Evolutionary conservation across 2,888 invertebrate species (phyloP), one percentile per base, ranked within the genome.

Genomic region (Therioaphis trifolii): DNA sequence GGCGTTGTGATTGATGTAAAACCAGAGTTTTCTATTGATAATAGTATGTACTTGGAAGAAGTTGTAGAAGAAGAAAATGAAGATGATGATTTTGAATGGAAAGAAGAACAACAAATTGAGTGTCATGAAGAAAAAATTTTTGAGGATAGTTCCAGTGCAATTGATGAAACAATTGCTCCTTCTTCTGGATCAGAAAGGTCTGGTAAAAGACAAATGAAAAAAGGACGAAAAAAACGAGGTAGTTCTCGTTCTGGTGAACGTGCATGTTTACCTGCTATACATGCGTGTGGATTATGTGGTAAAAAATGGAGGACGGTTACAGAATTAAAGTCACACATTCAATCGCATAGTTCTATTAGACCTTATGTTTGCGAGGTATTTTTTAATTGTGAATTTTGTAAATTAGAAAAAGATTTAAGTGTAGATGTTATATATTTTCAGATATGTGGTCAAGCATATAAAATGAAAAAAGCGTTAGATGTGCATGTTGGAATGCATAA

Each of bases 401-500:
- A 35, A 3, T 35, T 5, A 35, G 7, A 35, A 35, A 5, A 35
- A 35, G 7, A 35, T 35, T 7, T 35, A 35, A 35, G 7, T 7
- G 7, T 35, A 35, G 35, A 7, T 35, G 35, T 4, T 71, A 21
- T 79, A 29, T 29, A 15, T 71, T 58, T 46, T 15, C 46, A 82
- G 76, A 85, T 86, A 29, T 86, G 86, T 78, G 86, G 86, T 18
- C 86, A 86, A 84, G 85, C 85, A 12, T 86, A 86, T 55, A 86
- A 86, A 84, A 85, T 86, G 85, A 85, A 85, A 76, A 86, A 86
- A 72, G 86, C 86, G 15, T 61, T 86, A 49, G 85, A 86, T 63
- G 85, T 86, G n/a, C 86, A 86, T 29, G 84, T 86, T 46, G 85
- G 86, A 35, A 86, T 86, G 85, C 86, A 86, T 29, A 85, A 86